phyloP scores from a whole-genome alignment of 2,113 vertebrate species.

The Pyrgilauda ruficollis region DNA sequence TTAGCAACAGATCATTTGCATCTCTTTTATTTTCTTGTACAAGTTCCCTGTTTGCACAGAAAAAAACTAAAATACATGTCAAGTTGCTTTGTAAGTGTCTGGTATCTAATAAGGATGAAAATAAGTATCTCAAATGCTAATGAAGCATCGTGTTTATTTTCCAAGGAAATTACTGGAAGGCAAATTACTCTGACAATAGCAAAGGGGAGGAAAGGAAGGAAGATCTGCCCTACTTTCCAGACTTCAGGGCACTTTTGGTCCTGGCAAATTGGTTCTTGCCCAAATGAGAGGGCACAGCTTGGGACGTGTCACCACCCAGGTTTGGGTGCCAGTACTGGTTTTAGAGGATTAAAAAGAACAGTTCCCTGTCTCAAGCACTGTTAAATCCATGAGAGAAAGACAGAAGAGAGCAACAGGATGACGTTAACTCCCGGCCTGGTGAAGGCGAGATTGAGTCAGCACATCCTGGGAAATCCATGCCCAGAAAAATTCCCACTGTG shows the following conservation, averaged over 20 bases:
- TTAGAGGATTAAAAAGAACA: not conserved
- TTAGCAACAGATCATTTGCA: not conserved
- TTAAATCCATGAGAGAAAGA: not conserved
- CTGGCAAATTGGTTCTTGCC: not conserved
- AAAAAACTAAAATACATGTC: not conserved
- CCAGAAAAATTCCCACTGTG: too few relatives aligned
- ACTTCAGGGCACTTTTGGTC: not conserved
- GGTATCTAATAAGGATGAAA: not conserved
- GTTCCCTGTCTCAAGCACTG: not conserved
- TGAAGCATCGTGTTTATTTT: not conserved
- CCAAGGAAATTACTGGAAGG: not conserved
- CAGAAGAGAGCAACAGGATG: too few relatives aligned
- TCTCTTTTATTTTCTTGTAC: not conserved
- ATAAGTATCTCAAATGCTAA: not conserved
- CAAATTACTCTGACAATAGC: not conserved
- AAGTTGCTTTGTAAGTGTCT: not conserved
- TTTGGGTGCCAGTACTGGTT: not conserved
- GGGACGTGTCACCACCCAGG: not conserved
- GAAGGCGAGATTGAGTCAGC: fast-evolving
- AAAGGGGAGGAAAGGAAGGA: not conserved
- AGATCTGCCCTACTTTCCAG: not conserved
- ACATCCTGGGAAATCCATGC: not conserved
- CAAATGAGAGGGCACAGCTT: not conserved
- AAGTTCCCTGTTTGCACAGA: not conserved
- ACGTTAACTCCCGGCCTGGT: not conserved